A percentile compares a stretch with the other conserved stretches of the same genome.
These are phyloP conservation scores for Setophaga petechia DNA, from an alignment of 2,113 vertebrate genomes.

Conservation along the genomic window DNA sequence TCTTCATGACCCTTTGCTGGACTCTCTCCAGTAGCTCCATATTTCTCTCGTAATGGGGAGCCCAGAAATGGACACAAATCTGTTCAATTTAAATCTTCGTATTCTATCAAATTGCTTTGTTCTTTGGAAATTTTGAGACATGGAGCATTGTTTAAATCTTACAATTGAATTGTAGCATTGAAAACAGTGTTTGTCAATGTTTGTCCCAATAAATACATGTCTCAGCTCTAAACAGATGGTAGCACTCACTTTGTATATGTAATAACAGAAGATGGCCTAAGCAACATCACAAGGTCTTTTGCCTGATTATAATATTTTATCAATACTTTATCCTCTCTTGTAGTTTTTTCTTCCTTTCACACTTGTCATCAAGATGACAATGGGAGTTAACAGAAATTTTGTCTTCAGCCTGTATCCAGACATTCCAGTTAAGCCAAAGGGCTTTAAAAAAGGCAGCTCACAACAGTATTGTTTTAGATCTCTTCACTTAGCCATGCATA, in stretches of 20 bases:
- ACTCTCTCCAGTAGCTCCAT: background rate
- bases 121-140: background rate
- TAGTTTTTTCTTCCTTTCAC: background rate
- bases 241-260: background rate
- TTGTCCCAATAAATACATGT: background rate
- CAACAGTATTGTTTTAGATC: background rate
- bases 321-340: background rate
- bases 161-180: background rate
- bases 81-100: background rate
- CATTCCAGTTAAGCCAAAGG: background rate
- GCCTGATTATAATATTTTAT: background rate
- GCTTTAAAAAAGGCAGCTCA: background rate
- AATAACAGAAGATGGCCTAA: background rate
- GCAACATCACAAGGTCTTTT: background rate
- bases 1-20: background rate
- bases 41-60: background rate
- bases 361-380: background rate
- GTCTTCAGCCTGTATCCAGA: background rate
- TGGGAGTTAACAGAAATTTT: background rate
- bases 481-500: background rate
- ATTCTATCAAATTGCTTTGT: background rate
- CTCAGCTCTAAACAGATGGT: background rate
- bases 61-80: background rate
- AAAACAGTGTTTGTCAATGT: background rate
- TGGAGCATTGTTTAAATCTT: background rate